phyloP scores from a whole-genome alignment of 2,113 vertebrate species.

The Okapia johnstoni region DNA sequence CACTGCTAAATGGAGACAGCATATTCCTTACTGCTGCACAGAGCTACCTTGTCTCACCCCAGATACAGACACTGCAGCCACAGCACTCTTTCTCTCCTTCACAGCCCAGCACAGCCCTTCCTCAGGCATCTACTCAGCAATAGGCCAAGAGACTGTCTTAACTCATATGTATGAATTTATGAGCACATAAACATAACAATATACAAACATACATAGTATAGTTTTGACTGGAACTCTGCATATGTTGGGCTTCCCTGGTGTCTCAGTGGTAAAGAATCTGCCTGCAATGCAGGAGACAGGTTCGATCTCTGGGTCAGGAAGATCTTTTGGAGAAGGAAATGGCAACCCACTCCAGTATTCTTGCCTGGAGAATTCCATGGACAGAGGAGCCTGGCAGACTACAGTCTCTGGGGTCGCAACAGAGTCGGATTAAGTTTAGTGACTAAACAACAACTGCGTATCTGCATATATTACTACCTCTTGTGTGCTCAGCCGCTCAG shows the following conservation, averaged over 20 bases:
- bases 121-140: neutral
- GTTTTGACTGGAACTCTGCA: neutral
- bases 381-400: neutral
- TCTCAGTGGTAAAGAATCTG: neutral
- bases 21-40: neutral
- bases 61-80: neutral
- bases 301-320: neutral
- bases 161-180: neutral
- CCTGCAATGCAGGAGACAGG: neutral
- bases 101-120: neutral
- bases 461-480: neutral
- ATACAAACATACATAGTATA: neutral
- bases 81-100: neutral
- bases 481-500: neutral
- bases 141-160: neutral
- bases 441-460: neutral
- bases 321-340: neutral
- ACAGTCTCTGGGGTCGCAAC: neutral
- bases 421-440: neutral
- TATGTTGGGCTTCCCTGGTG: neutral
- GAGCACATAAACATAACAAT: neutral
- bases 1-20: neutral
- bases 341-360: neutral
- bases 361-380: neutral
- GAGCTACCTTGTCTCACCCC: neutral